These are phyloP conservation scores for Sebastes schlegelii DNA, from an alignment of 2,113 vertebrate species.

Conservation along the genomic window DNA sequence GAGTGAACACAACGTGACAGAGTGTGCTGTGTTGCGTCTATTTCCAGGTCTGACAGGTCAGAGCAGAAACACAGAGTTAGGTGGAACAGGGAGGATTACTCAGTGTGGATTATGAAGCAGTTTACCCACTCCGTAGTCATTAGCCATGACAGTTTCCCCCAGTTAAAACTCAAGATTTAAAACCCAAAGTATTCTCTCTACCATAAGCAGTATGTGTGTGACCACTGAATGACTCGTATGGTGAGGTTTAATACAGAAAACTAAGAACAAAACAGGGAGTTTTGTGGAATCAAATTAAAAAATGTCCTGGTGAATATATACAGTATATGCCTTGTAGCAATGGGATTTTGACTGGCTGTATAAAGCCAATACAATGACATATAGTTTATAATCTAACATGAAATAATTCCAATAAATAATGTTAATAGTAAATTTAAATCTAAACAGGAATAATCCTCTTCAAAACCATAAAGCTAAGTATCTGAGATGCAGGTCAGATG, in stretches of 20 bases:
- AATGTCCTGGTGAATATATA: too few relatives aligned
- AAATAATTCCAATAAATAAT: neutral
- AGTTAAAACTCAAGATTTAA: neutral
- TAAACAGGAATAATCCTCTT: constrained; percentile 12
- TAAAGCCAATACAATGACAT: too few relatives aligned
- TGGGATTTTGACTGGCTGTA: neutral
- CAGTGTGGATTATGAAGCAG: neutral
- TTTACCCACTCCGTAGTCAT: constrained; percentile 1
- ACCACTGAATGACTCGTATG: neutral
- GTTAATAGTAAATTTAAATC: neutral
- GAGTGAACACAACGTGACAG: too few relatives aligned
- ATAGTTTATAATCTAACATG: neutral
- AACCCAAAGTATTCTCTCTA: neutral
- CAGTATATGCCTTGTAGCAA: too few relatives aligned
- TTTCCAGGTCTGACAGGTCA: neutral
- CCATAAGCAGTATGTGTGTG: neutral
- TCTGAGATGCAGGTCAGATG: constrained; percentile 25
- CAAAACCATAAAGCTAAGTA: constrained; percentile 5
- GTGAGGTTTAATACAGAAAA: neutral
- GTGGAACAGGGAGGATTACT: constrained; percentile 29
- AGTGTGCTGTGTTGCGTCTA: constrained; percentile 2
- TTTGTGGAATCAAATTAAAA: neutral
- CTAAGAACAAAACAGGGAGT: neutral
- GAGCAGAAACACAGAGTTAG: neutral
- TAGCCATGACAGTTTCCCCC: neutral